phyloP scores from a whole-genome alignment of 2,888 invertebrate genomes.

The Hirtodrosophila alboralis region DNA sequence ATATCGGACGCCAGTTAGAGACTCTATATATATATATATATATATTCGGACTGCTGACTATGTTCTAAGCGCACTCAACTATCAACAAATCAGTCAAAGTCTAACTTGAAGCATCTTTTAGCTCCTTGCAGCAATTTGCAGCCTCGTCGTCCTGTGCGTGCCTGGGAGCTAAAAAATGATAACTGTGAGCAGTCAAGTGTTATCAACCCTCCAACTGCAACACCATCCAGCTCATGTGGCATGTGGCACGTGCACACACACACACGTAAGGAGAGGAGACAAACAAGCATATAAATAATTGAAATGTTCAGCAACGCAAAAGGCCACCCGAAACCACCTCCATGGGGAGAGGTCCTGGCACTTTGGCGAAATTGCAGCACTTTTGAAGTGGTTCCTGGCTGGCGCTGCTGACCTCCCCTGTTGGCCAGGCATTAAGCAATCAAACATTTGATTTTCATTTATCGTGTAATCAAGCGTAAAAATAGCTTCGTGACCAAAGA shows the following conservation, averaged over 20 bases:
- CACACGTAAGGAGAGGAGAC: slow-evolving; percentile 35
- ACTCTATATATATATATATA: slow-evolving; percentile 27
- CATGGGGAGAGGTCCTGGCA: slow-evolving; percentile 37
- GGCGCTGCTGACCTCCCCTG: slow-evolving; percentile 26
- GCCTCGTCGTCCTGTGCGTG: slow-evolving; percentile 50
- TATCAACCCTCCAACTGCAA: slow-evolving; percentile 29
- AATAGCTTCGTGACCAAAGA: slow-evolving; percentile 80
- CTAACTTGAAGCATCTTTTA: slow-evolving; percentile 29
- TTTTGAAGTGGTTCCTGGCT: slow-evolving; percentile 40
- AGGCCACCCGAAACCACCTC: slow-evolving; percentile 16
- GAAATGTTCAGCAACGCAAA: slow-evolving; percentile 66
- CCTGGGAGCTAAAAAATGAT: slow-evolving; percentile 57
- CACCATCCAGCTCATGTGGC: neutral
- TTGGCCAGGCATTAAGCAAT: slow-evolving; percentile 70
- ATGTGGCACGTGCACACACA: slow-evolving; percentile 54
- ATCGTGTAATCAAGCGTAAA: slow-evolving; percentile 79
- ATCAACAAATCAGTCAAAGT: slow-evolving; percentile 74
- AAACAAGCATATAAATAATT: slow-evolving; percentile 79
- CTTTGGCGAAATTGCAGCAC: slow-evolving; percentile 71
- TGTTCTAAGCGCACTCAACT: slow-evolving; percentile 60
- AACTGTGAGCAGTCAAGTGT: slow-evolving; percentile 74
- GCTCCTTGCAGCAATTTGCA: slow-evolving; percentile 50
- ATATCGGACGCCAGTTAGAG: neutral
- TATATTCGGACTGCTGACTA: slow-evolving; percentile 3
- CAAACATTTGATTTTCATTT: slow-evolving; percentile 80